These are phyloP conservation scores for Lucilia sericata DNA, from an alignment of 1,140 invertebrate genomes.

Conservation along the genomic window DNA sequence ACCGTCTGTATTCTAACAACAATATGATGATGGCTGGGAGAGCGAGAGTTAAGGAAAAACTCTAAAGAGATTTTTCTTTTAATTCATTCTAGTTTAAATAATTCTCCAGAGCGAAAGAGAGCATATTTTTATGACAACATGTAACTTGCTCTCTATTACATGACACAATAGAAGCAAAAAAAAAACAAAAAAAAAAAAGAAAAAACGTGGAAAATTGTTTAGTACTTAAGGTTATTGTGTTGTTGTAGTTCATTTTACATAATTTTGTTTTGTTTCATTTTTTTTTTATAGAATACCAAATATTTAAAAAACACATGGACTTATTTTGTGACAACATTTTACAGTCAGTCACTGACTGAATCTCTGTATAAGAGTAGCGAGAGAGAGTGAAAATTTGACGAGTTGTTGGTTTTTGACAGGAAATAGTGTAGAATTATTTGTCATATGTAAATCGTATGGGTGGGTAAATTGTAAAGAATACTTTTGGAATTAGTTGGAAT, in stretches of 20 bases:
- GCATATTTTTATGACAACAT: no score
- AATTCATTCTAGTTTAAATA: background rate
- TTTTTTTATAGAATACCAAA: background rate
- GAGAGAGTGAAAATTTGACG: background rate
- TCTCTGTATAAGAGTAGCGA: background rate
- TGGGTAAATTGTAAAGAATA: background rate
- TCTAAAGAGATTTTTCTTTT: conserved; percentile 14
- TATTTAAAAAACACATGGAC: background rate
- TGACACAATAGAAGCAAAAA: background rate
- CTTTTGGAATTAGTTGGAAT: no score
- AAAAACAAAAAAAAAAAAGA: background rate
- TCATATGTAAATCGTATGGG: background rate
- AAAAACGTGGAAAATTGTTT: conserved; percentile 38
- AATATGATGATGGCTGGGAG: background rate
- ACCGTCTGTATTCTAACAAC: background rate
- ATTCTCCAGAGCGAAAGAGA: background rate
- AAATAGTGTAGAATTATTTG: background rate
- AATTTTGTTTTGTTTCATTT: background rate
- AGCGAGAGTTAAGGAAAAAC: background rate
- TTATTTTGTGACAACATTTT: background rate
- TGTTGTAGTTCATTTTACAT: background rate
- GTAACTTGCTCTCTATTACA: no score
- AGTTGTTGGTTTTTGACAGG: background rate
- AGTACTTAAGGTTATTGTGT: conserved; percentile 1
- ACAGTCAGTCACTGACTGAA: background rate